These are phyloP conservation scores for Lacerta viridis DNA, from an alignment of 2,797 vertebrate species.

Conservation along the genomic window DNA sequence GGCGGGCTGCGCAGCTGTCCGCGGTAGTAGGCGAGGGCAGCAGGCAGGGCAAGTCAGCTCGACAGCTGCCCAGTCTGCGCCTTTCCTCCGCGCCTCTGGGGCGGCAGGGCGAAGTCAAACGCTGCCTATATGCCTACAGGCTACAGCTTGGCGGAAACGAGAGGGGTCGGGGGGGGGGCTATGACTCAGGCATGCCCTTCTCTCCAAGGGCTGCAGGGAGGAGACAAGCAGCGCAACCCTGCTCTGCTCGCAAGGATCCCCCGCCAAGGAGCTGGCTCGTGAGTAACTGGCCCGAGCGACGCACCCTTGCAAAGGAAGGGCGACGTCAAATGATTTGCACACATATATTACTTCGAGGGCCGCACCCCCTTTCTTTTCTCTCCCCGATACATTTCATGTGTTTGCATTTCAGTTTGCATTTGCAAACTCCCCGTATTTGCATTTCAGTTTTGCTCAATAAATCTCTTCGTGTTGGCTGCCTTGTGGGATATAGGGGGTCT, in stretches of 20 bases:
- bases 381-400: too few species aligned
- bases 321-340: background rate
- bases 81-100: too few species aligned
- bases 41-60: background rate
- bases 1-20: constrained; percentile 26
- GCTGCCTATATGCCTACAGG: background rate
- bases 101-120: too few species aligned
- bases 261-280: too few species aligned
- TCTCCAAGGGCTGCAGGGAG: too few species aligned
- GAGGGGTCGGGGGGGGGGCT: background rate
- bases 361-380: background rate
- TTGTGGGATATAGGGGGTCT: too few species aligned
- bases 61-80: too few species aligned
- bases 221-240: too few species aligned
- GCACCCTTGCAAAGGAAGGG: too few species aligned
- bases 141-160: background rate
- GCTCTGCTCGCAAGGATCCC: too few species aligned
- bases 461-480: background rate
- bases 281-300: too few species aligned
- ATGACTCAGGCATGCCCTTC: background rate
- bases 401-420: background rate
- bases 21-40: background rate
- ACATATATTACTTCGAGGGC: background rate
- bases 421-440: too few species aligned
- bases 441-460: background rate